Conservation (phyloP, 2,797 vertebrate genomes). For the Muscicapa striata region DNA sequence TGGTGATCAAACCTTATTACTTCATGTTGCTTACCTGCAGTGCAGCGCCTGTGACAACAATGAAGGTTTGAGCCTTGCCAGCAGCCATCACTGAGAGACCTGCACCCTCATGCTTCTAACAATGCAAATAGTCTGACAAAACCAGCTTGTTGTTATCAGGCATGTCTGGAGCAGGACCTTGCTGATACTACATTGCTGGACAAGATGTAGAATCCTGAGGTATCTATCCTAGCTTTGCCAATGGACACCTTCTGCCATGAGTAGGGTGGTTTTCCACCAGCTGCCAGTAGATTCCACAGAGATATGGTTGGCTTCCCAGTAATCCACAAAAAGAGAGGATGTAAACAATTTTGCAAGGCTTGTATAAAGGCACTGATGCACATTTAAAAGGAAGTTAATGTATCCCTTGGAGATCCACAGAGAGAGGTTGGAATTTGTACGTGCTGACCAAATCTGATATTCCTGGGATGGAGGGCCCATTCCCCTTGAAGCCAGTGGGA, state of each 20-base stretch:
- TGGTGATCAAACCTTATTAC: not conserved
- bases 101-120: rapidly evolving
- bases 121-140: not conserved
- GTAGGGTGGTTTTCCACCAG: not conserved
- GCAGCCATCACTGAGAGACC: not conserved
- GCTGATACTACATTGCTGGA: not conserved
- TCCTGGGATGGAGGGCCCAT: not conserved
- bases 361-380: not conserved
- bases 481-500: not conserved
- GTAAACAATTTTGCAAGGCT: not conserved
- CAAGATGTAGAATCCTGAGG: not conserved
- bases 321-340: not conserved
- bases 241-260: not conserved
- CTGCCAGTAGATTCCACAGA: not conserved
- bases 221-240: not conserved
- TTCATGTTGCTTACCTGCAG: not conserved
- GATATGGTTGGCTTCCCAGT: not conserved
- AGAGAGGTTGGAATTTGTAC: not conserved
- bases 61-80: not conserved
- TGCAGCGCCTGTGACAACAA: not conserved
- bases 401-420: not conserved
- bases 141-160: not conserved
- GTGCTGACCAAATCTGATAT: not conserved
- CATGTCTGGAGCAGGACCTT: not conserved
- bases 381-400: rapidly evolving